Evolutionary conservation across 2,797 vertebrate genomes (phyloP).

Genomic region (Lagorchestes hirsutus): DNA sequence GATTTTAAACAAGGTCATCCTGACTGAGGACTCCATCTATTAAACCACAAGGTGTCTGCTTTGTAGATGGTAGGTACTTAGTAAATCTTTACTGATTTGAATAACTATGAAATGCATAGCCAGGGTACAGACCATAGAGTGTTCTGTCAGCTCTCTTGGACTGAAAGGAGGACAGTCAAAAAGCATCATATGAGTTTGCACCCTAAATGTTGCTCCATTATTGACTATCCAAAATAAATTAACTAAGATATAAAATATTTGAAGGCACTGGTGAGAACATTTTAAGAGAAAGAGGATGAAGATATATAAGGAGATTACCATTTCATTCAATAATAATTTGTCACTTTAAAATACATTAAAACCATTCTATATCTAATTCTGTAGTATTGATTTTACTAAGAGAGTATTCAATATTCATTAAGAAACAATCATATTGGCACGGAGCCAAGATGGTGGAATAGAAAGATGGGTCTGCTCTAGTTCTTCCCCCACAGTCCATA

Average conservation of each 20-base stretch:
- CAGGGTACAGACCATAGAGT: neutral
- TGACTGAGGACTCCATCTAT: neutral
- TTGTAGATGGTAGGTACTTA: neutral
- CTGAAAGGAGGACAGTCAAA: neutral
- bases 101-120: neutral
- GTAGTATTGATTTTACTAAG: too few species aligned
- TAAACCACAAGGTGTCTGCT: neutral
- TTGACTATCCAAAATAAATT: neutral
- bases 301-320: too few species aligned
- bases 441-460: too few species aligned
- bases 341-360: too few species aligned
- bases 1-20: neutral
- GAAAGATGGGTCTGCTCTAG: too few species aligned
- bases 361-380: too few species aligned
- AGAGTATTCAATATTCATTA: too few species aligned
- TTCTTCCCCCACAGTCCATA: too few species aligned
- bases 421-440: too few species aligned
- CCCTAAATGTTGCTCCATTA: neutral
- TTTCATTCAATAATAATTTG: too few species aligned
- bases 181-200: neutral
- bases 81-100: neutral
- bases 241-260: neutral
- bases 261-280: too few species aligned
- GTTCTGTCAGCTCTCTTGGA: neutral
- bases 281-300: too few species aligned